phyloP scores from a whole-genome alignment of 2,113 vertebrate species.

The Chaenocephalus aceratus region DNA sequence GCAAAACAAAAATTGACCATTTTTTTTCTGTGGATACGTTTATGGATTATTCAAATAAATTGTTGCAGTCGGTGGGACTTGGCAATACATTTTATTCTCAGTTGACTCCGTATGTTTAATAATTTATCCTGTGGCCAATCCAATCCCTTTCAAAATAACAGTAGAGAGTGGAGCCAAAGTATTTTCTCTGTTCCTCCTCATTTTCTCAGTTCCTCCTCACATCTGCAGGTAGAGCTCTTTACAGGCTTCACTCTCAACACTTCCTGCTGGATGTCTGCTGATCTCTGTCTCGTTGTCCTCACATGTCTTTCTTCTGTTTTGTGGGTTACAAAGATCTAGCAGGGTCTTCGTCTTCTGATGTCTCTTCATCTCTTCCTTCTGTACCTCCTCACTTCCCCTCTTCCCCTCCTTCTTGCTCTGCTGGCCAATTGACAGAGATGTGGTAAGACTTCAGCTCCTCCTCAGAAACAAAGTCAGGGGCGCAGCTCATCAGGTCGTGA shows the following conservation, averaged over 20 bases:
- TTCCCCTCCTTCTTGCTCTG: constrained; percentile 13
- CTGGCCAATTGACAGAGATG: constrained; percentile 88
- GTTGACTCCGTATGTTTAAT: neutral
- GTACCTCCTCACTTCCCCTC: constrained; percentile 3
- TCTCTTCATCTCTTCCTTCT: neutral
- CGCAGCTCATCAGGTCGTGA: constrained; percentile 92
- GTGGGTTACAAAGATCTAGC: neutral
- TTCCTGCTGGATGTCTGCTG: neutral
- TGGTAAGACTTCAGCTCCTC: constrained; percentile 92
- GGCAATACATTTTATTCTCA: neutral
- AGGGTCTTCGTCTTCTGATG: neutral
- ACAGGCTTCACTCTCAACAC: neutral
- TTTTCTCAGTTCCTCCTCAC: neutral
- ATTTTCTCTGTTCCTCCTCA: neutral
- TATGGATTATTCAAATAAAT: too few species aligned
- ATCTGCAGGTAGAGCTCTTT: neutral
- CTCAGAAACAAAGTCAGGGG: constrained; percentile 88
- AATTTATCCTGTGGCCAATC: neutral
- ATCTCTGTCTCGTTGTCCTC: neutral
- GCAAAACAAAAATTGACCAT: too few species aligned
- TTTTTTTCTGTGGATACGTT: too few species aligned
- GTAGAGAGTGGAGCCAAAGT: constrained; percentile 7
- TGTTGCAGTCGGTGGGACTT: neutral
- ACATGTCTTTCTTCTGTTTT: neutral
- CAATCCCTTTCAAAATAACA: neutral